These are phyloP conservation scores for Lysandra bellargus DNA, from an alignment of 2,888 invertebrate genomes.

Conservation along the genomic window DNA sequence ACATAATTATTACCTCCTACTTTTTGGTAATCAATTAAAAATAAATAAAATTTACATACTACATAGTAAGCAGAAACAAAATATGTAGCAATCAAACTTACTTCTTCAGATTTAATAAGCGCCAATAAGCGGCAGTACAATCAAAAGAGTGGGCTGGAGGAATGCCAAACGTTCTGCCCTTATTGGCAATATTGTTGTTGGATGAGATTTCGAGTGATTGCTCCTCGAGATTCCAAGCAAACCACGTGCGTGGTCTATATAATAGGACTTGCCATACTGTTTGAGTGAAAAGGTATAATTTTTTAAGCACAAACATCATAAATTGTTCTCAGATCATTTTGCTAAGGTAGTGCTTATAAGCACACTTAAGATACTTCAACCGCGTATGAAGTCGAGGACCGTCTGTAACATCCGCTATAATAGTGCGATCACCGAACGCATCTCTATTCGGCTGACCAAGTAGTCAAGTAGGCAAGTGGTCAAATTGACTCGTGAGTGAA, in stretches of 20 bases:
- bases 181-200: constrained; percentile 6
- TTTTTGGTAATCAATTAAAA: too few relatives aligned
- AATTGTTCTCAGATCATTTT: too few relatives aligned
- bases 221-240: neutral
- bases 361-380: neutral
- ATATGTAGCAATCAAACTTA: neutral
- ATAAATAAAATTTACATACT: too few relatives aligned
- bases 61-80: neutral
- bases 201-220: constrained; percentile 10
- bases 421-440: too few relatives aligned
- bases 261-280: neutral
- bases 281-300: too few relatives aligned
- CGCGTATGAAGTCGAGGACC: neutral
- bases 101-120: neutral
- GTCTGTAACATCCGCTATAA: too few relatives aligned
- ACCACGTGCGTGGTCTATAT: neutral
- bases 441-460: too few relatives aligned
- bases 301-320: too few relatives aligned
- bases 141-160: neutral
- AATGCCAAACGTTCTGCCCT: neutral
- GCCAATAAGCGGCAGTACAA: neutral
- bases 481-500: too few relatives aligned
- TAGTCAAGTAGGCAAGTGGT: too few relatives aligned
- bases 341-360: too few relatives aligned
- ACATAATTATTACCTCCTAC: too few relatives aligned